Base-by-base conservation (phyloP, 2,888 invertebrate genomes). In the Sialis fuliginosa region DNA sequence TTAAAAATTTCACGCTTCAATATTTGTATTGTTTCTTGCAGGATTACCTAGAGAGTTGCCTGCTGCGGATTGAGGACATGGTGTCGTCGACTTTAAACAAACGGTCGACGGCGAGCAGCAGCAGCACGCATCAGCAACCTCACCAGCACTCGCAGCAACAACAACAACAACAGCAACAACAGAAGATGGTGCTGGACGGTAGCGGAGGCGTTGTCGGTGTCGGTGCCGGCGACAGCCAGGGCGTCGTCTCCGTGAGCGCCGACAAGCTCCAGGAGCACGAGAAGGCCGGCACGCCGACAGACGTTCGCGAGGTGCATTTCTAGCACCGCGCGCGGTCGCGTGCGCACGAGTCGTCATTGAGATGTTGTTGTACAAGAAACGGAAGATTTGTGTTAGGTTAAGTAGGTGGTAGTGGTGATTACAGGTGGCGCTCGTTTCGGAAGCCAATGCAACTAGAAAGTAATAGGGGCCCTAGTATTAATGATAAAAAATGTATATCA, bases 251-350 rank as follows among this genome's bases (percentile, higher is more conserved):
- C 58, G 37, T 59, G 57, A 42, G 59, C 61, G 51, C 56, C 58
- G 66, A 65, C 51, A 71, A 71, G 57, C 61, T 69, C 44, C 57
- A 64, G 63, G 75, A 77, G 53, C 79, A 79, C 66, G 78, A 75
- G 65, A 80, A 79, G 64, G 81, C 87, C 55, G 78, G 79, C 55
- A 86, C 87, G 47, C 86, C 88, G 56, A 88, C 87, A 56, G 89
- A 90, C 65, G 81, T 88, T 56, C 75, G 85, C 57, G 85, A 89
- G 65, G 79, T 89, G 54, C 79, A 83, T 65, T 86, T 85, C 69
- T 83, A 69, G 68, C n/a, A 33, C 9, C 5, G 13, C n/a, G 8
- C 6, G 13, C 7, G 13, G 13, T 39, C 5, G 39, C 39, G 13
- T 22, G n/a, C 6, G 2, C 13, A n/a, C n/a, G n/a, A n/a, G 12